Conservation (phyloP, 2,113 vertebrate species). For the Oreochromis aureus region DNA sequence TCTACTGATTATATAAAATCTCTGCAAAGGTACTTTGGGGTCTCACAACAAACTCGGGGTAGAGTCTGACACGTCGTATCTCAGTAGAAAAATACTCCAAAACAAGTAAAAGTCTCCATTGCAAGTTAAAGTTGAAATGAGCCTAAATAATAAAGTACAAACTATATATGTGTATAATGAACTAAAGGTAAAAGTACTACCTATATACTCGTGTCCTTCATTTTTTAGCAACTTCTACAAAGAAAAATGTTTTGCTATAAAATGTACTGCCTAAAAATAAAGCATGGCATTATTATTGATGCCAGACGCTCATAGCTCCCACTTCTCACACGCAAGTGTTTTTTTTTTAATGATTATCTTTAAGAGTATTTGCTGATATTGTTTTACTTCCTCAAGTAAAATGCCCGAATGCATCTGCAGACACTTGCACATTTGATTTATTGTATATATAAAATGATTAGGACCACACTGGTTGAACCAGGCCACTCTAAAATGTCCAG, state of each 20-base stretch:
- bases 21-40: neutral
- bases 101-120: neutral
- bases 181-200: neutral
- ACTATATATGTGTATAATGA: neutral
- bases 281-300: neutral
- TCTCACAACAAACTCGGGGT: neutral
- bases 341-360: neutral
- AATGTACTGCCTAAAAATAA: accelerated
- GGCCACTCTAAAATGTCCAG: neutral
- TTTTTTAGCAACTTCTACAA: neutral
- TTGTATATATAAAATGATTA: neutral
- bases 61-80: accelerated
- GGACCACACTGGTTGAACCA: neutral
- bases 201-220: neutral
- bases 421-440: neutral
- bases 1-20: neutral
- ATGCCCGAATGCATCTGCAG: neutral
- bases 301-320: accelerated
- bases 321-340: neutral
- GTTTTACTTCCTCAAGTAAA: neutral
- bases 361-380: neutral
- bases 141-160: neutral
- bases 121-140: neutral
- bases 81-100: neutral
- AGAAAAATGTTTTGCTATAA: accelerated